These are phyloP conservation scores for Drosophila borealis DNA, from an alignment of 2,888 invertebrate genomes.

Conservation along the genomic window DNA sequence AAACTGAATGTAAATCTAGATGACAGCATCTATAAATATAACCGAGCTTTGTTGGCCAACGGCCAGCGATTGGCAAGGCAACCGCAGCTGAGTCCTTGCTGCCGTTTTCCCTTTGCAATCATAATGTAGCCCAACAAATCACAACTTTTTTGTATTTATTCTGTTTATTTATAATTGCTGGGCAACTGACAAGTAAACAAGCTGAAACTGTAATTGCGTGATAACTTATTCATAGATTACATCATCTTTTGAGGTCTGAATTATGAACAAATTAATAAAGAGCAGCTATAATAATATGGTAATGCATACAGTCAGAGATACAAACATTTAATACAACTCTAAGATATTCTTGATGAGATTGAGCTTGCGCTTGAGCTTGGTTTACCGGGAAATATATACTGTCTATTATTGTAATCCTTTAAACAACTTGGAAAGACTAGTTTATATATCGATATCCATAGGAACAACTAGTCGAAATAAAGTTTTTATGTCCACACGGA, in stretches of 20 bases:
- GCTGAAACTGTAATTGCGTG: background rate
- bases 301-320: too few species aligned
- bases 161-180: slow-evolving; percentile 62
- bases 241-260: slow-evolving; percentile 1
- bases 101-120: slow-evolving; percentile 9
- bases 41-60: slow-evolving; percentile 18
- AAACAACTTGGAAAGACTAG: too few species aligned
- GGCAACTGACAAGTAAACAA: slow-evolving; percentile 20
- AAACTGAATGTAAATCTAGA: slow-evolving; percentile 13
- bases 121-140: slow-evolving; percentile 3
- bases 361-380: background rate
- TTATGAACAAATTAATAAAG: background rate
- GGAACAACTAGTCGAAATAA: too few species aligned
- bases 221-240: slow-evolving; percentile 19
- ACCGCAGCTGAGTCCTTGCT: slow-evolving; percentile 36
- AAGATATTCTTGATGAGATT: background rate
- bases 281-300: background rate
- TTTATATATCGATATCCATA: too few species aligned
- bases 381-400: too few species aligned
- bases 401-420: too few species aligned
- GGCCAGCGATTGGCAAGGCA: slow-evolving; percentile 60
- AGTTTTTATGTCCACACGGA: too few species aligned
- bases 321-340: background rate
- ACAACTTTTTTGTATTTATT: slow-evolving; percentile 37
- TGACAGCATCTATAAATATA: slow-evolving; percentile 22